Percentiles rank a stretch among this genome's conserved stretches.
phyloP scores from a whole-genome alignment of 2,113 vertebrate genomes.

The Trachemys scripta region DNA sequence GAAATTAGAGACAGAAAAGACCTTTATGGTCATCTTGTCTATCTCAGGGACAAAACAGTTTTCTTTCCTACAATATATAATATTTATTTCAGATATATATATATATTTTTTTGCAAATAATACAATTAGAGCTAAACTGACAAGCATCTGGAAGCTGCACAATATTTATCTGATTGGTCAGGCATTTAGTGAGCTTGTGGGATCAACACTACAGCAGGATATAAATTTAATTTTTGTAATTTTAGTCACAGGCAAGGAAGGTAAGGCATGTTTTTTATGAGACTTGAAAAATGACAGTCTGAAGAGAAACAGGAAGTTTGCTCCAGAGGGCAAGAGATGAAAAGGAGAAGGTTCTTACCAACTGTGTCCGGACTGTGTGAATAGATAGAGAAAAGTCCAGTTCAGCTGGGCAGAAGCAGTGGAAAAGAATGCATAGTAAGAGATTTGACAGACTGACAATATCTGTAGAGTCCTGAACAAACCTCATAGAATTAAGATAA shows the following conservation, averaged over 20 bases:
- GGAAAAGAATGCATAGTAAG: too few relatives aligned
- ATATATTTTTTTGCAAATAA: background rate
- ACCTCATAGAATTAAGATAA: too few relatives aligned
- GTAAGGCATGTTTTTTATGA: background rate
- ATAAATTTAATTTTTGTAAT: background rate
- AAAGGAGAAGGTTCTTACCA: background rate
- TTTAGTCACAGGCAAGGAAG: background rate
- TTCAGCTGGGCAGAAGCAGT: too few relatives aligned
- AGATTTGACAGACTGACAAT: too few relatives aligned
- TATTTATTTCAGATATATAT: background rate
- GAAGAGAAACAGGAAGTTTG: background rate
- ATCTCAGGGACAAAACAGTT: background rate
- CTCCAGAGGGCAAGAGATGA: background rate
- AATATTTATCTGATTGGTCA: background rate
- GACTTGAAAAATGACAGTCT: background rate
- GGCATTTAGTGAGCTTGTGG: background rate
- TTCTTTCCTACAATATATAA: background rate
- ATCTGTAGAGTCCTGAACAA: too few relatives aligned
- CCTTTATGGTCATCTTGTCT: background rate
- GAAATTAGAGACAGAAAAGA: background rate
- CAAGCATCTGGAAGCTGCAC: background rate
- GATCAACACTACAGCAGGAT: background rate
- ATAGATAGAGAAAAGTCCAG: background rate
- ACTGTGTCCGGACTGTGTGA: background rate
- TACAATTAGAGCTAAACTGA: background rate